Base-by-base conservation (phyloP, 1,140 invertebrate genomes). In the Dufourea novaeangliae region DNA sequence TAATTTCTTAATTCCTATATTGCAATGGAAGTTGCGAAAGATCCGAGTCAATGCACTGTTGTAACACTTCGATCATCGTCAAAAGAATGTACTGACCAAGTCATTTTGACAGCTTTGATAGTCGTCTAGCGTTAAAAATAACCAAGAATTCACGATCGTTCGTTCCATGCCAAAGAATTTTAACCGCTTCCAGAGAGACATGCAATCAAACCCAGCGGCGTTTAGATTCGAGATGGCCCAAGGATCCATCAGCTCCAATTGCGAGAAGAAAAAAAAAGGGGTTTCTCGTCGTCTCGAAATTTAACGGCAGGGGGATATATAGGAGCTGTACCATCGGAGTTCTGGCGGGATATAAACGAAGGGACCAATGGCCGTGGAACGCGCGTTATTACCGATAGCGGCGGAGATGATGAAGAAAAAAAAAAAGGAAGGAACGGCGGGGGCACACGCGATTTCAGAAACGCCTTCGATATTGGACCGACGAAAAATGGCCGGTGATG, bases 321-420 rank as follows among this genome's bases (percentile, higher is more conserved):
- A 8, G 27, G 12, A 39, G 61, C 4, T n/a, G 54, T 69, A 32
- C 25, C 34, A 68, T 75, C 63, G 20, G 54, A 46, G 41, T 56
- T 46, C 71, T 37, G 56, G 17, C 57, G 1, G 22, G 63, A 29
- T 12, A 52, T 79, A 75, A 79, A 79, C 32, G 50, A n/a, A 50
- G n/a, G 78, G 72, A 39, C 46, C 64, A 14, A 62, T 20, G 17
- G 41, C 37, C 44, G 22, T 44, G 41, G 59, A 52, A 75, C 54
- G 46, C 14, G 44, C n/a, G 71, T 75, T 74, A 79, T 80, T 80
- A 59, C 41, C 59, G 73, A 77, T 61, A 57, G 22, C 37, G 32
- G 17, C 32, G 1, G 41, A 14, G 2, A 27, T 20, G 17, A 6
- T 20, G 14, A 17, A 20, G 14, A 20, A 20, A 46, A 25, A 34